phyloP scores from a whole-genome alignment of 1,140 invertebrate genomes.

The Tyrophagus putrescentiae region DNA sequence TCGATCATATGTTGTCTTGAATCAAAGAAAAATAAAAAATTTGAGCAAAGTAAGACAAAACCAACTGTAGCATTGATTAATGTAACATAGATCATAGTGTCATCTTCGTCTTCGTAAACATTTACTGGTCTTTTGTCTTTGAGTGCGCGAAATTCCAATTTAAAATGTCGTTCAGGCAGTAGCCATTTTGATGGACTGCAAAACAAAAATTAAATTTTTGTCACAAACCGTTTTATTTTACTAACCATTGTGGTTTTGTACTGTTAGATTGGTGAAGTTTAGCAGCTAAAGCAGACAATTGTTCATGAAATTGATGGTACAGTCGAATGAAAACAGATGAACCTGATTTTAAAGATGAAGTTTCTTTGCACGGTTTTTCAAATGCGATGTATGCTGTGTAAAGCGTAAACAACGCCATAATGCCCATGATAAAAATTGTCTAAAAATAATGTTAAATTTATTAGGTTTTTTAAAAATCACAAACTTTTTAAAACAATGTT shows the following conservation, averaged over 20 bases:
- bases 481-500: neutral
- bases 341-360: neutral
- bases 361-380: conserved; percentile 6
- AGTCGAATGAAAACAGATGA: neutral
- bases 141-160: conserved; percentile 8
- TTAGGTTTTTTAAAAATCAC: neutral
- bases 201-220: too few relatives aligned
- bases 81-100: neutral
- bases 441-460: neutral
- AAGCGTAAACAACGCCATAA: conserved; percentile 8
- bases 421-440: conserved; percentile 15
- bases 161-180: neutral
- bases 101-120: conserved; percentile 19
- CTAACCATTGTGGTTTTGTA: too few relatives aligned
- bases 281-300: too few relatives aligned
- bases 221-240: too few relatives aligned
- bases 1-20: conserved; percentile 17
- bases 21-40: conserved; percentile 20
- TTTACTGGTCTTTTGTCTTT: conserved; percentile 12
- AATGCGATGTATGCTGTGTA: conserved; percentile 12
- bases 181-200: too few relatives aligned
- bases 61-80: neutral
- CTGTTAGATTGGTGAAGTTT: too few relatives aligned
- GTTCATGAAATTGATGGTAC: too few relatives aligned
- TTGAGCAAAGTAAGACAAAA: conserved; percentile 12